A percentile compares a stretch with the other conserved stretches of the same genome.
Conservation (phyloP, 2,888 invertebrate species). For the Sminthurinus aureus region DNA sequence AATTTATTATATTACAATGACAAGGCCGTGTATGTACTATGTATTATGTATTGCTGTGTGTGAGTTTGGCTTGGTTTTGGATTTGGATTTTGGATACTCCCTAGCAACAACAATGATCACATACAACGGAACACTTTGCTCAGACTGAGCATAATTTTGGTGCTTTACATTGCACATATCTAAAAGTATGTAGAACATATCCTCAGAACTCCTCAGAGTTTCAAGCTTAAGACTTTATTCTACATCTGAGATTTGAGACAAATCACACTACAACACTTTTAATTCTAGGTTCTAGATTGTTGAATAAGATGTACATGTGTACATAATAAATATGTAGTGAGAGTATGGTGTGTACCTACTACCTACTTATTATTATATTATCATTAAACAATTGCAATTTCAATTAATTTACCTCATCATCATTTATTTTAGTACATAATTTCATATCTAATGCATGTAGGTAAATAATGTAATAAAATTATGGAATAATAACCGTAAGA, state of each 20-base stretch:
- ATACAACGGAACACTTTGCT: not conserved
- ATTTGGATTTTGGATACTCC: not conserved
- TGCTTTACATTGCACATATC: too few species aligned
- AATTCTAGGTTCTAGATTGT: too few species aligned
- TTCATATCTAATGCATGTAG: not conserved
- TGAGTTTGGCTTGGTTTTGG: too few species aligned
- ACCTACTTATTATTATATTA: too few species aligned
- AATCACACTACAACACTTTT: not conserved
- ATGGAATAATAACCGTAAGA: not conserved
- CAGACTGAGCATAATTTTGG: too few species aligned
- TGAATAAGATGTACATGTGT: too few species aligned
- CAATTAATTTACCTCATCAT: not conserved
- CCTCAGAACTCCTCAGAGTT: not conserved
- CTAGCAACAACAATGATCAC: not conserved
- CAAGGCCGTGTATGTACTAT: constrained; percentile 23
- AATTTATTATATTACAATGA: constrained; percentile 20
- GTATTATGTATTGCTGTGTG: too few species aligned
- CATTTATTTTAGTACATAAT: not conserved
- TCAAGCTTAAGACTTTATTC: too few species aligned
- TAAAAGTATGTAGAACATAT: not conserved
- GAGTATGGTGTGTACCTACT: too few species aligned
- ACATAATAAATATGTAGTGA: too few species aligned
- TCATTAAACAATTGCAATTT: not conserved
- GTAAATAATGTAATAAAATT: not conserved
- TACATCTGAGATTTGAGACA: not conserved